These are phyloP conservation scores for Alces alces DNA, from an alignment of 2,113 vertebrate species.

Conservation along the genomic window DNA sequence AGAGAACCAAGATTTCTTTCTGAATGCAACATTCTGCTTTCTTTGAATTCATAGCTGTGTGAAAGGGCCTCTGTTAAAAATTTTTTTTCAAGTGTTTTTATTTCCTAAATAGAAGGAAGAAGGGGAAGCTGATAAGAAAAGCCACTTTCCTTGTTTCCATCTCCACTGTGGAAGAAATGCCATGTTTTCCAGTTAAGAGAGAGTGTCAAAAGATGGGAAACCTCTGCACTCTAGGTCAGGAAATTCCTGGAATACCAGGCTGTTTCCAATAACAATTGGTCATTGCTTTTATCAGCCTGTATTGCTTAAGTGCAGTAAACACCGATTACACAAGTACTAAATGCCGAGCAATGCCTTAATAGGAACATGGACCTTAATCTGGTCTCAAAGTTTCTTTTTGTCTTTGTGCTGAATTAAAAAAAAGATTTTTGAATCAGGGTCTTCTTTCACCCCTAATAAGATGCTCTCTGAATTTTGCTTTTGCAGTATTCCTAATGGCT, in stretches of 20 bases:
- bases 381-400: not conserved
- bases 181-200: not conserved
- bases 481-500: not conserved
- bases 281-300: not conserved
- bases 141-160: not conserved
- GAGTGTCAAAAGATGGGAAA: not conserved
- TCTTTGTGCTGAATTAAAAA: not conserved
- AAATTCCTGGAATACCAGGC: constrained; percentile 43
- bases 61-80: not conserved
- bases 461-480: not conserved
- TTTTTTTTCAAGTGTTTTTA: not conserved
- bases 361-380: not conserved
- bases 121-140: constrained; percentile 26
- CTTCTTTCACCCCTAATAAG: not conserved
- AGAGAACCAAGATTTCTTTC: not conserved
- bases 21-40: not conserved
- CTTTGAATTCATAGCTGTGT: constrained; percentile 9
- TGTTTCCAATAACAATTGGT: constrained; percentile 5
- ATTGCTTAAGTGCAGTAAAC: constrained; percentile 11
- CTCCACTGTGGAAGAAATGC: not conserved
- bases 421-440: not conserved
- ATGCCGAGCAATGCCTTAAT: not conserved
- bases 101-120: not conserved
- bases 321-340: not conserved
- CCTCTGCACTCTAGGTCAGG: not conserved